Evolutionary conservation across 2,797 vertebrate species (phyloP).

Genomic region (Arremon aurantiirostris): DNA sequence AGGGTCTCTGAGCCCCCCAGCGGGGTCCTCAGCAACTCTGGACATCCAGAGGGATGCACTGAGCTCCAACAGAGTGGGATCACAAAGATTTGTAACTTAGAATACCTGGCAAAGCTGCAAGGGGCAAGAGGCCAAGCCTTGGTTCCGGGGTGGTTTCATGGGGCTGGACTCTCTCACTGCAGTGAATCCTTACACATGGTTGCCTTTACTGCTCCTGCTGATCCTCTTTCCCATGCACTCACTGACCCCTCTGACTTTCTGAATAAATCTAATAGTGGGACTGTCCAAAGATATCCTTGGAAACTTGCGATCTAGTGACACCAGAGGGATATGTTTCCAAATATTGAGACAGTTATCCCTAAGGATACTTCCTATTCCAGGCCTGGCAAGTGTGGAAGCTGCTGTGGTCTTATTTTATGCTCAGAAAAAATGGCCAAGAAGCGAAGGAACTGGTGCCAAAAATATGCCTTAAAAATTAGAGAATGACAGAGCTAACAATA

Average conservation of each 20-base stretch:
- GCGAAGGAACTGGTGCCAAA: conserved; percentile 34
- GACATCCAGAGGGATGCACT: no score
- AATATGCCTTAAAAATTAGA: conserved; percentile 7
- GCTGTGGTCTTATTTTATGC: conserved; percentile 20
- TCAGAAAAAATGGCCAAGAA: conserved; percentile 5
- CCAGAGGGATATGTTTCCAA: conserved; percentile 54
- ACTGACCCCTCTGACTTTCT: conserved; percentile 51
- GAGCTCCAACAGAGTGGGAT: not conserved
- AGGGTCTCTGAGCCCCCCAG: no score
- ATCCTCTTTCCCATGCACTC: conserved; percentile 72
- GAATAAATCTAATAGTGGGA: conserved; percentile 50
- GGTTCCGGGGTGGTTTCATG: not conserved
- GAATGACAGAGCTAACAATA: not conserved
- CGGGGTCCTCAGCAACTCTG: no score
- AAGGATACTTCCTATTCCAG: conserved; percentile 50
- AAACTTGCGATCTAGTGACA: conserved; percentile 51
- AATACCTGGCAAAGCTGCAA: not conserved
- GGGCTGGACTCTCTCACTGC: conserved; percentile 1
- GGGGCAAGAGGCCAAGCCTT: not conserved
- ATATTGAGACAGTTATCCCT: conserved; percentile 44
- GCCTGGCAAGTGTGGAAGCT: conserved; percentile 47
- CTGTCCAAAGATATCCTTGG: conserved; percentile 68
- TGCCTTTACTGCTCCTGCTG: conserved; percentile 44
- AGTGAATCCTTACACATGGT: conserved; percentile 6
- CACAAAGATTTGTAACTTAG: not conserved